Evolutionary conservation across 2,113 vertebrate species (phyloP).

Genomic region (Aegotheles bennettii): DNA sequence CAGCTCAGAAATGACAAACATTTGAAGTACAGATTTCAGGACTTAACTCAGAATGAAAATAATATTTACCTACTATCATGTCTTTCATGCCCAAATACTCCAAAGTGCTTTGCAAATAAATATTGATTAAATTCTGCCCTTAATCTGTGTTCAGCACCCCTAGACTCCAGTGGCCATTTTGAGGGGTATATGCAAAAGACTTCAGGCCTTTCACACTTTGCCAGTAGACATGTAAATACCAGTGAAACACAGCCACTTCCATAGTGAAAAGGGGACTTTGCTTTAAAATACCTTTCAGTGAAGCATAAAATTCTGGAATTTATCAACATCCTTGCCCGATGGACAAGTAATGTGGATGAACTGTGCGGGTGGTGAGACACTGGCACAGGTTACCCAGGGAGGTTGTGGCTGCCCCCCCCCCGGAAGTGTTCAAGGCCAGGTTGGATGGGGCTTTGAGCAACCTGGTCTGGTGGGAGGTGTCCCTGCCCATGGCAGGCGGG

Average conservation of each 20-base stretch:
- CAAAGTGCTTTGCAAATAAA: constrained; percentile 41
- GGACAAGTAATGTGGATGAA: neutral
- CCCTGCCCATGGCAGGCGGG: too few relatives aligned
- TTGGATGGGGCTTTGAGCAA: too few relatives aligned
- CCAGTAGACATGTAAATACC: neutral
- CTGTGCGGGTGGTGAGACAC: too few relatives aligned
- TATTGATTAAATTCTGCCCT: constrained; percentile 22
- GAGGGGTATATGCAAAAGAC: neutral
- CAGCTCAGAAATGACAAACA: neutral
- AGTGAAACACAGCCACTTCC: neutral
- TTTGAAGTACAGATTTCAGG: neutral
- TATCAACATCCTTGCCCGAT: neutral
- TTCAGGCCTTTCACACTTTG: neutral
- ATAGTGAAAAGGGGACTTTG: neutral
- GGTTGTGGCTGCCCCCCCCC: too few relatives aligned
- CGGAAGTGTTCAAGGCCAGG: too few relatives aligned
- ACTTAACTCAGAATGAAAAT: neutral
- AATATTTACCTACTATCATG: constrained; percentile 14
- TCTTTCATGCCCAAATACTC: constrained; percentile 13
- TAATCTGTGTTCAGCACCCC: neutral
- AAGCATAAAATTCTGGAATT: neutral
- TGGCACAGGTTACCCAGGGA: too few relatives aligned
- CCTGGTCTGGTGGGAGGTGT: too few relatives aligned
- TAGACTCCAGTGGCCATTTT: neutral
- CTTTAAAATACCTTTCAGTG: neutral